Evolutionary conservation across 1,140 invertebrate species (phyloP).

Genomic region (Lethrus apterus): DNA sequence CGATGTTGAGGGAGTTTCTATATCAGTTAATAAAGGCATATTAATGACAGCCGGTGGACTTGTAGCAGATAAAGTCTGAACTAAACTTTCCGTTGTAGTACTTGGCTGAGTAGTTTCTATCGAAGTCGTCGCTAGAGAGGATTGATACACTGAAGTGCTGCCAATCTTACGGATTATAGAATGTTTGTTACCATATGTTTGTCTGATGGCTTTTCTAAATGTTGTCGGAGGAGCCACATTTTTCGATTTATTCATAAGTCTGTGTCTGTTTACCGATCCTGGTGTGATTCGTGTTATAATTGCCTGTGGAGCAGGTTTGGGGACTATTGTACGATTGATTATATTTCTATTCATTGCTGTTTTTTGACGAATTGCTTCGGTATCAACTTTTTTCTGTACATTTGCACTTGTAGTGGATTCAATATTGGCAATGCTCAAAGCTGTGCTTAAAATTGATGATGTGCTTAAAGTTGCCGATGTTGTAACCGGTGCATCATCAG

Average conservation of each 20-base stretch:
- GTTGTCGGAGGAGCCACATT: conserved; percentile 8
- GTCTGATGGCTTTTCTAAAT: conserved; percentile 14
- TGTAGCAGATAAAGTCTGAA: conserved; percentile 18
- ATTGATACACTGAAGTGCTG: conserved; percentile 19
- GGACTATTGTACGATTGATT: conserved; percentile 4
- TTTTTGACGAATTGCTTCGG: conserved; percentile 1
- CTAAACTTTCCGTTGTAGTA: conserved; percentile 8
- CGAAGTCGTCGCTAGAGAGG: not conserved
- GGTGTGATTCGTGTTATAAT: conserved; percentile 11
- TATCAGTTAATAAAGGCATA: conserved; percentile 18
- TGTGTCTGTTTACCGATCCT: conserved; percentile 4
- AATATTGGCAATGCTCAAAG: conserved; percentile 23
- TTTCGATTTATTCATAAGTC: not conserved
- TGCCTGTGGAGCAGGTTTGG: conserved; percentile 10
- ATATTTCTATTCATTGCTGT: conserved; percentile 12
- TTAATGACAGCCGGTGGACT: conserved; percentile 13
- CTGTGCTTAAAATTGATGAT: conserved; percentile 29
- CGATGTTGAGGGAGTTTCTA: conserved; percentile 4
- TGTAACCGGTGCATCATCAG: not conserved
- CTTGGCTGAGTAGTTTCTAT: not conserved
- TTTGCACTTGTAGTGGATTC: not conserved
- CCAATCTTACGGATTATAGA: conserved; percentile 19
- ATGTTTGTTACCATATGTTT: conserved; percentile 9
- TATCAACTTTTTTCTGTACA: not conserved
- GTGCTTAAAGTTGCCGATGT: not conserved